Evolutionary conservation across 2,113 vertebrate species (phyloP), one percentile per base, ranked within the genome.

Genomic region (Albula goreensis): DNA sequence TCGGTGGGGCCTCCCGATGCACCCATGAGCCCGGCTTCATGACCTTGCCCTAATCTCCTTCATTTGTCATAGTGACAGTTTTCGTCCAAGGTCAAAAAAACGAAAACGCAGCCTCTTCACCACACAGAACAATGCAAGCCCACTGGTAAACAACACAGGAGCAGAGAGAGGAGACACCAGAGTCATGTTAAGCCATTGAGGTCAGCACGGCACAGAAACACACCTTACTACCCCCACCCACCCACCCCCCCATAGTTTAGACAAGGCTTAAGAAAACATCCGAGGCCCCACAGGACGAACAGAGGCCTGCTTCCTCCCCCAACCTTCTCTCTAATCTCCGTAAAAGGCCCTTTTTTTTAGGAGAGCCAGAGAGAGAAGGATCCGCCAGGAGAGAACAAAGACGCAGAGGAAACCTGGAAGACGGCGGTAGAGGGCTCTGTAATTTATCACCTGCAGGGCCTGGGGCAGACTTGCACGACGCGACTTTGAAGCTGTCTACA

Each of bases 221-320:
- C 50, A 81, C 83, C 50, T 81, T 80, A 88, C 78, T 89, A 89
- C 83, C 51, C 81, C 85, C 87, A 82, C 85, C 87, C 88, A 86
- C 90, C 92, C 91, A 88, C 83, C 85, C 77, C 85, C 88, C 91
- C 91, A 92, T 91, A 92, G 93, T 92, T 89, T 88, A 91, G 92
- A 93, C 93, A 94, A 41, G 93, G 92, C 93, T 93, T 95, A 94
- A 89, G 91, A 95, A 94, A 96, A 96, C 95, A 95, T 96, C 94
- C 93, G 92, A 90, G 93, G 91, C 93, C 93, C 91, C 93, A 94
- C 94, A 95, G 91, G 92, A 92, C n/a, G 91, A 88, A 90, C 89
- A 90, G 90, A 89, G 89, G 89, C 78, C 85, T 87, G 88, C 93
- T 92, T 93, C 92, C 93, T 91, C 87, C 88, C 12, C 17, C 31